Evolutionary conservation across 2,113 vertebrate genomes (phyloP).

Genomic region (Menidia beryllina): DNA sequence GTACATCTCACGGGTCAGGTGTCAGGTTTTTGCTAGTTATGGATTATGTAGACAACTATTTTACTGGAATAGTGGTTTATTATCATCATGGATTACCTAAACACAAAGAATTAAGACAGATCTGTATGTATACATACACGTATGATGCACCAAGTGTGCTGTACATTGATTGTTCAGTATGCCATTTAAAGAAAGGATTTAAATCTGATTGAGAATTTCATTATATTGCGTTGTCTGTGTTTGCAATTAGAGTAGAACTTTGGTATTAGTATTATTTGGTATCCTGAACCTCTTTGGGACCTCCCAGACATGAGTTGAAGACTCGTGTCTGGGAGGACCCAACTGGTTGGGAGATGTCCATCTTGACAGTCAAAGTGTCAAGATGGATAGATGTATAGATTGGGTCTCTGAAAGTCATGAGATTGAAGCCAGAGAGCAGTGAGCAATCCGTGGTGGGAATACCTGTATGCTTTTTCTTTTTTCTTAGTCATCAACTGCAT

Average conservation of each 20-base stretch:
- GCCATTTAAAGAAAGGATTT: too few species aligned
- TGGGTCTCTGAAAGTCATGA: conserved; percentile 52
- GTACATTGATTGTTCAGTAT: too few species aligned
- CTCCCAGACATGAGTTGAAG: conserved; percentile 9
- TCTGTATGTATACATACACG: background rate
- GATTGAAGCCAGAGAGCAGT: conserved; percentile 45
- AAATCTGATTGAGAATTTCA: too few species aligned
- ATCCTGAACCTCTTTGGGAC: conserved; percentile 9
- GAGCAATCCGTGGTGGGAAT: conserved; percentile 4
- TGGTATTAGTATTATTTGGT: conserved; percentile 11
- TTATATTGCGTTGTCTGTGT: too few species aligned
- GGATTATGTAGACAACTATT: too few species aligned
- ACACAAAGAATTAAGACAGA: background rate
- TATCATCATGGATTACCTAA: background rate
- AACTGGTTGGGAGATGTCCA: conserved; percentile 62
- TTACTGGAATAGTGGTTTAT: too few species aligned
- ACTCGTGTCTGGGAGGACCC: conserved; percentile 36
- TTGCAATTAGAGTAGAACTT: background rate
- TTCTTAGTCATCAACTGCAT: background rate
- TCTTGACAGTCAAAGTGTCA: conserved; percentile 61
- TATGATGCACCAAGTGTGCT: background rate
- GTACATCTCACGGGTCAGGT: too few species aligned
- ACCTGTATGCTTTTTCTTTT: background rate
- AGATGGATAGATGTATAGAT: too few species aligned
- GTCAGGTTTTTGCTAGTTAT: too few species aligned